phyloP scores from a whole-genome alignment of 2,797 vertebrate species.

The Macrochelys suwanniensis region DNA sequence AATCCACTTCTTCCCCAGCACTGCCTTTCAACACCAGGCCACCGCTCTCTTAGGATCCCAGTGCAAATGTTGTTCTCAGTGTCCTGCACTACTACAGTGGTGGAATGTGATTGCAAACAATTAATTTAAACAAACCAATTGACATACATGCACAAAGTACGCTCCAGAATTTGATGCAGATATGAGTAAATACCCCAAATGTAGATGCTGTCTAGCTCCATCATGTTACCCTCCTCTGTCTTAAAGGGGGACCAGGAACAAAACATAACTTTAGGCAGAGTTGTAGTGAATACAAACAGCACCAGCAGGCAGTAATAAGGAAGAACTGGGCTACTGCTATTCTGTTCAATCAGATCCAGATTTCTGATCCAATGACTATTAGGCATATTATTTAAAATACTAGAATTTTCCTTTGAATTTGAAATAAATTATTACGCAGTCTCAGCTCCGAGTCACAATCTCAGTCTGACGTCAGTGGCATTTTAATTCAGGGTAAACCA shows the following conservation, averaged over 20 bases:
- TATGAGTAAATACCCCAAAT: background rate
- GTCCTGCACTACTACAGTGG: background rate
- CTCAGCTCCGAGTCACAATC: constrained; percentile 4
- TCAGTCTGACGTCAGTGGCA: background rate
- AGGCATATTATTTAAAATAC: background rate
- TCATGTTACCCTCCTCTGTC: background rate
- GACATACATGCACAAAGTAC: background rate
- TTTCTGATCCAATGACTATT: background rate
- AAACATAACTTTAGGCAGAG: background rate
- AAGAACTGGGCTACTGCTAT: background rate
- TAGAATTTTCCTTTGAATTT: background rate
- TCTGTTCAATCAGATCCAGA: background rate
- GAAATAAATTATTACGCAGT: background rate
- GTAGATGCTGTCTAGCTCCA: background rate
- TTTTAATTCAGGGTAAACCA: background rate
- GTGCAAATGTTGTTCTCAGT: background rate
- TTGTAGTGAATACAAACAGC: background rate
- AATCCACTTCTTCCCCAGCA: too few species aligned
- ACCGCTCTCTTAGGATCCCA: background rate
- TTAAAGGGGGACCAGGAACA: background rate
- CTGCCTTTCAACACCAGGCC: too few species aligned
- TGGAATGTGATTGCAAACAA: background rate
- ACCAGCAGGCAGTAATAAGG: background rate
- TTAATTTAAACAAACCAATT: background rate
- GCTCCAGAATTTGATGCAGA: background rate